Percentiles rank a stretch among this genome's conserved stretches.
phyloP scores from a whole-genome alignment of 1,140 invertebrate genomes.

The Caenorhabditis brenneri region DNA sequence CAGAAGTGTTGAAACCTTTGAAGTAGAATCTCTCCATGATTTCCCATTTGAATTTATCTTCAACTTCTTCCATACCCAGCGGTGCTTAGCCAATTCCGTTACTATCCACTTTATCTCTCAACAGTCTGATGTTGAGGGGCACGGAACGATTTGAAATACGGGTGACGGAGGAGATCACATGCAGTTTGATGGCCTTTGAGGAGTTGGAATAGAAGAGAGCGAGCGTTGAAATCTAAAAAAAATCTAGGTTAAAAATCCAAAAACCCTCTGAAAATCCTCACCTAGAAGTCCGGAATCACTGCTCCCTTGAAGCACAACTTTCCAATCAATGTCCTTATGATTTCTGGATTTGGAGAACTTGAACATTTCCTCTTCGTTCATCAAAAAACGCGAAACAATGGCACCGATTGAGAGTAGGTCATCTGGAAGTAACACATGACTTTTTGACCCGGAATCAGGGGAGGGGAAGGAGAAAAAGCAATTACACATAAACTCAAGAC shows the following conservation, averaged over 20 bases:
- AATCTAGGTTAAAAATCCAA: background rate
- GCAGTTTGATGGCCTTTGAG: constrained; percentile 10
- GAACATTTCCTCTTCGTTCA: constrained; percentile 39
- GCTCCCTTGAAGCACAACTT: constrained; percentile 6
- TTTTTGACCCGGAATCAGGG: background rate
- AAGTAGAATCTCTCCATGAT: too few relatives aligned
- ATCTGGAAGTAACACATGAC: background rate
- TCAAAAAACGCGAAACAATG: constrained; percentile 40
- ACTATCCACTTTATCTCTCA: too few relatives aligned
- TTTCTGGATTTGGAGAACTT: constrained; percentile 30
- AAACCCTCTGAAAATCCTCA: background rate
- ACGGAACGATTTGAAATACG: constrained; percentile 30
- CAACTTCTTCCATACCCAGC: too few relatives aligned
- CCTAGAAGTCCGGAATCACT: constrained; percentile 24
- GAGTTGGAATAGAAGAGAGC: constrained; percentile 5
- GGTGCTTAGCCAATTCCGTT: too few relatives aligned
- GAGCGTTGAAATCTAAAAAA: constrained; percentile 22
- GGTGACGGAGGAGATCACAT: constrained; percentile 6
- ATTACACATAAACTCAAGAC: too few relatives aligned
- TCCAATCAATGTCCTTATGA: constrained; percentile 18
- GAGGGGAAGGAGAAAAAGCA: background rate
- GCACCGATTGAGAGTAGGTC: constrained; percentile 25
- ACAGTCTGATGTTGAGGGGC: constrained; percentile 32
- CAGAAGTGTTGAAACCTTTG: too few relatives aligned
- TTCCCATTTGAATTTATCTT: too few relatives aligned